Conservation (phyloP, 92 coral and sea anemone species). For the Nematostella vectensis region DNA sequence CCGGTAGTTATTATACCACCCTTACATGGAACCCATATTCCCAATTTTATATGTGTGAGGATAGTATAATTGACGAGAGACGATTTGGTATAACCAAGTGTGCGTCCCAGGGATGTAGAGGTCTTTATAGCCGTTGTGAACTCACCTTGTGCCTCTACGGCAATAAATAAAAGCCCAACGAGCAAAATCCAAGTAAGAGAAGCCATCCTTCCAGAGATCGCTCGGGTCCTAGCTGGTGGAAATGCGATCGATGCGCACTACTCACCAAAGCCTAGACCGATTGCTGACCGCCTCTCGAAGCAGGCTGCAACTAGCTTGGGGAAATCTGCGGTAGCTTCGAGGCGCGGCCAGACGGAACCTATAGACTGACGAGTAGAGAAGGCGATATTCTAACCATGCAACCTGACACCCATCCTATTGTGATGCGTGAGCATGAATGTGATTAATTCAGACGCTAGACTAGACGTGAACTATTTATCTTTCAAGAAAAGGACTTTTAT, state of each 20-base stretch:
- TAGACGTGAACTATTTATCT: slow-evolving; percentile 22
- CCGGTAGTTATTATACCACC: no score
- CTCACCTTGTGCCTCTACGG: slow-evolving; percentile 30
- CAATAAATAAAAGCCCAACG: slow-evolving; percentile 22
- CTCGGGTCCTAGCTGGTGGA: slow-evolving; percentile 27
- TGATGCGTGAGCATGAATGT: slow-evolving; percentile 36
- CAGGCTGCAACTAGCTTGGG: slow-evolving; percentile 19
- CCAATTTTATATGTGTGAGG: no score
- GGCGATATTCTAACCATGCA: slow-evolving; percentile 26
- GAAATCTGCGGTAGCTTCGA: slow-evolving; percentile 27
- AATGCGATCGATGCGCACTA: slow-evolving; percentile 22
- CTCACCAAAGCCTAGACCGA: slow-evolving; percentile 26
- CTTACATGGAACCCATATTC: no score
- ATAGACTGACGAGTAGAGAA: slow-evolving; percentile 22
- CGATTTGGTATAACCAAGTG: no score
- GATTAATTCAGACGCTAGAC: slow-evolving; percentile 38
- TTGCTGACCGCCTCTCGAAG: slow-evolving; percentile 47
- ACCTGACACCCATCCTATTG: slow-evolving; percentile 19
- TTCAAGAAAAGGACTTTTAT: slow-evolving; percentile 34
- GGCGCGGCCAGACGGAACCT: slow-evolving; percentile 47
- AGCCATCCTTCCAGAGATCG: slow-evolving; percentile 31
- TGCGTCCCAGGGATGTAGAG: no score
- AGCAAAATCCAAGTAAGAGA: slow-evolving; percentile 13
- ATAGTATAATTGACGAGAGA: no score
- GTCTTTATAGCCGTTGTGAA: no score